Base-by-base conservation (phyloP, 2,113 vertebrate species). In the Vulpes lagopus region DNA sequence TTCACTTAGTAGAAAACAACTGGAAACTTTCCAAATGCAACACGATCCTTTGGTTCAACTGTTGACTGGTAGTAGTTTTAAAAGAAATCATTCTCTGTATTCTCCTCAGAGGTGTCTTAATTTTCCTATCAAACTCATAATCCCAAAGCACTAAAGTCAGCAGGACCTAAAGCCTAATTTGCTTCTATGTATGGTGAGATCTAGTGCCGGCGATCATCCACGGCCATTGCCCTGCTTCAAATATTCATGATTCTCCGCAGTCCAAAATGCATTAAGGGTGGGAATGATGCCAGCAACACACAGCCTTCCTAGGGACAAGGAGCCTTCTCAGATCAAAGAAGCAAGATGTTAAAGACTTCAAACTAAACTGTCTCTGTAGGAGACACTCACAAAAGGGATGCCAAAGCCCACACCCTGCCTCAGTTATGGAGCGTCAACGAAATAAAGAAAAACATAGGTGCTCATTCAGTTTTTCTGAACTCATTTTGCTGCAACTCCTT, bases 181-280 rank as follows among this genome's bases (percentile, higher is more conserved):
- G 98, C 97, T 98, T 97, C 93, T 93, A 79, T 25, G 60, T 89
- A 97, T 95, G 98, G 94, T 96, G 90, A 98, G 98, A 96, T 93
- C 94, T 74, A 25, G 93, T 35, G 97, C 97, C 98, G 97, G 98
- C 95, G 98, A 98, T 81, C 95, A 91, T 62, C 97, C 74, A 10
- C 0, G 81, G 98, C 95, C 96, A 97, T 91, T 98, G 98, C 97
- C 98, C 96, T 11, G 71, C 96, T 98, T 99, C 97, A 99, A 98
- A 98, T 98, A 99, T 98, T 98, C 97, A 99, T 98, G 98, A 98
- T 96, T 93, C 92, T 95, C 96, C 94, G 76, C 85, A 92, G 98
- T 98, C 95, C 98, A 98, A 97, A 98, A 98, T 97, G 98, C 98
- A 99, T 99, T 99, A 98, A 98, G 98, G 95, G 97, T 98, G 98